Base-by-base conservation (phyloP, 1,140 invertebrate species). In the Drosophila serrata region DNA sequence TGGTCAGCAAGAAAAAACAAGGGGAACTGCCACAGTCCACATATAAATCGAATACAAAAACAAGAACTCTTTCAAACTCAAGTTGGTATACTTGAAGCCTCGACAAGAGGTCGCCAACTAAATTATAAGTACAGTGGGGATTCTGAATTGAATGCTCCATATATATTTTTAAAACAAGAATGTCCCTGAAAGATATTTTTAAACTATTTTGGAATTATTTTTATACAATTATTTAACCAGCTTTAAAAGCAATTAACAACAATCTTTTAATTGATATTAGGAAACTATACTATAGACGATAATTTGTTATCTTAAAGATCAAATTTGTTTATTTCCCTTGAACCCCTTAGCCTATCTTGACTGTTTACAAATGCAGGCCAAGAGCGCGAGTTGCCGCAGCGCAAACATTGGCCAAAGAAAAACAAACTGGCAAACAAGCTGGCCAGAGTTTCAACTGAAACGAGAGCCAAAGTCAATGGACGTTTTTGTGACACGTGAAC, bases 401-500 rank as follows among this genome's bases (percentile, higher is more conserved):
- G 48, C 61, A 62, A 81, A 80, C 78, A 81, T 77, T 82, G 69
- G 61, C 33, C 45, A 37, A 58, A 64, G 82, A 53, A 87, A 82
- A 87, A 75, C 76, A 87, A 69, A 48, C 59, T 79, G 51, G 61
- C 57, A 75, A 79, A 70, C 46, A 65, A 60, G 62, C 40, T 67
- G 65, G 56, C 12, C 13, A 49, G 43, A 27, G 39, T 51, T 53
- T 6, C 39, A 45, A 29, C 27, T 46, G 68, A 70, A 72, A 77
- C 35, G 42, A 51, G 62, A 73, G 31, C 35, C 75, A 73, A 69
- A 77, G 79, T 77, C 75, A 64, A 63, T 82, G 82, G 45, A 67
- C 63, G 56, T 79, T 86, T 85, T 58, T 82, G 79, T 57, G 64
- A 74, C 73, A 80, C 75, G 75, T 79, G 68, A 70, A 69, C 68